Evolutionary conservation across 1,140 invertebrate genomes (phyloP), one percentile per base, ranked within the genome.

Genomic region (Pogonognathellus flavescens): DNA sequence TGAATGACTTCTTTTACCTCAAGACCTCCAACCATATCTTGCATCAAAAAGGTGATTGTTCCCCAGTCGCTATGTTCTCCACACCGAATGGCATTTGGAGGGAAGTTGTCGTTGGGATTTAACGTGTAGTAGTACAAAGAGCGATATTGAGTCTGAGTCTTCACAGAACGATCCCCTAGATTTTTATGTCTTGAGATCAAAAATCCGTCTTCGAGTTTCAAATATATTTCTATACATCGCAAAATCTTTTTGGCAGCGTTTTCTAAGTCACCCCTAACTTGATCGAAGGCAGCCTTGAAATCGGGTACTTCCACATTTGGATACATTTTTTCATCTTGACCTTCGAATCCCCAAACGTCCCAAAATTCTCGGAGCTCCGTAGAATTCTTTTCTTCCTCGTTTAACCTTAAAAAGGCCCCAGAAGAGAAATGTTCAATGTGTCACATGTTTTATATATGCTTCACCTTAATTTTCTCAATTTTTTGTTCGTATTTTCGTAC

Each of bases 11-110:
- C 9, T 25, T 20, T 72, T 25, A 84, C 80, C 25, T 84, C 83
- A 4, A 84, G 50, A 25, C 83, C 83, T 70, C 83, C 83, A 20
- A 84, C 41, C 83, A 80, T 76, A 49, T 84, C 86, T 53, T 87
- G 86, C 5, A 85, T 41, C 0, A 87, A 81, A 11, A 87, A 52
- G 7, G 86, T 87, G 20, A 87, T 76, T 7, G 86, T 57, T 7
- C 84, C 86, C 86, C 86, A 87, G 25, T 87, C 86, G 22, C 20
- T 72, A 41, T 87, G 86, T 62, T 87, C 84, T 20, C 84, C 84
- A 59, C 57, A 76, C 4, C 80, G 31, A 25, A 85, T 84, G 1
- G 60, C 84, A 55, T 82, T 50, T 57, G 13, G 4, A 0, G 84
- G 83, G 13, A 72, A 60, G 13, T 55, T 60, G 4, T 0, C 72